Percentiles rank a stretch among this genome's conserved stretches.
Conservation (phyloP, 2,797 vertebrate species). For the Malurus splendens region DNA sequence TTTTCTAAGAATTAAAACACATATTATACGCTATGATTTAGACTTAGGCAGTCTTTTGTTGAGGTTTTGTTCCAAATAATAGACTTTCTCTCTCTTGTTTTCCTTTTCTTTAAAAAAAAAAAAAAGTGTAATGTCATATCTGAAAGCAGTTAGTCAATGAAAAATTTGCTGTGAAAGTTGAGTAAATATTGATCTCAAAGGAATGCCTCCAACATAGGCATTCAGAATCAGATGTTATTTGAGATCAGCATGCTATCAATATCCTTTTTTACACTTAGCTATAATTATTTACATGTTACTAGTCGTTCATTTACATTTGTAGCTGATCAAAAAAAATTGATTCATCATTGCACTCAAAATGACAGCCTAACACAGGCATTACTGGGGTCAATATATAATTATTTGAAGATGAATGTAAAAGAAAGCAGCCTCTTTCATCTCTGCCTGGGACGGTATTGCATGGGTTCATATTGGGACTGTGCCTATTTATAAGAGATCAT, state of each 20-base stretch:
- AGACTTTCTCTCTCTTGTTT: accelerated
- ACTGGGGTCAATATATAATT: not conserved
- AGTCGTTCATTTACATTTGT: not conserved
- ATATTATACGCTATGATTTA: not conserved
- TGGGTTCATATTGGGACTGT: not conserved
- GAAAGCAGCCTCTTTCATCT: not conserved
- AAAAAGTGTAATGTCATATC: not conserved
- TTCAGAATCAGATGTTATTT: not conserved
- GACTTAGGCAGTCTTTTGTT: not conserved
- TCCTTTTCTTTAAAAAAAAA: not conserved
- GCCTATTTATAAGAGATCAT: not conserved
- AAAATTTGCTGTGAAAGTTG: not conserved
- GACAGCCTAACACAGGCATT: not conserved
- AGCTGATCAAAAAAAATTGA: not conserved
- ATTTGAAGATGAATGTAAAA: accelerated
- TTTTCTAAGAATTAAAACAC: not conserved
- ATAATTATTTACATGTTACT: not conserved
- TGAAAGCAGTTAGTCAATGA: not conserved
- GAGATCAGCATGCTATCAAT: not conserved
- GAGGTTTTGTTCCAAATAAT: not conserved
- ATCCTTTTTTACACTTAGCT: not conserved
- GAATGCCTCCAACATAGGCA: not conserved
- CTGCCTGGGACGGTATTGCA: accelerated
- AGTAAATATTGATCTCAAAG: not conserved
- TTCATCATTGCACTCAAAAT: not conserved